Evolutionary conservation across 2,797 vertebrate species (phyloP).

Genomic region (Phataginus tetradactyla): DNA sequence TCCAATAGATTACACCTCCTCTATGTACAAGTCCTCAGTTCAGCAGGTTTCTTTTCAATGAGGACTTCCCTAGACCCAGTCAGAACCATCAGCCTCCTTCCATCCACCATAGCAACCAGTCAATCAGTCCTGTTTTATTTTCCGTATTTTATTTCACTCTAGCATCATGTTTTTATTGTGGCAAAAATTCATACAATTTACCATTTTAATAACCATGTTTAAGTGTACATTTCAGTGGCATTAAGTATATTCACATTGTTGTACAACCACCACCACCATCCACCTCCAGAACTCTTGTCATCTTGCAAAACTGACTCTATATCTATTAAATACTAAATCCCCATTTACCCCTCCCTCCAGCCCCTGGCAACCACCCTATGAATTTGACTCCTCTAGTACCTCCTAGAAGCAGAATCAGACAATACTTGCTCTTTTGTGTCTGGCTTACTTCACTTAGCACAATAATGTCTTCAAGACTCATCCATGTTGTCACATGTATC

Average conservation of each 20-base stretch:
- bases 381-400: background rate
- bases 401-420: background rate
- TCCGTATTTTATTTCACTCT: background rate
- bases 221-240: background rate
- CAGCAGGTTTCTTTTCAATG: background rate
- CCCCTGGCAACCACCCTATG: background rate
- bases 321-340: background rate
- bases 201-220: conserved; percentile 9
- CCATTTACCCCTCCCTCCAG: too few species aligned
- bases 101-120: background rate
- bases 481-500: background rate
- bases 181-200: background rate
- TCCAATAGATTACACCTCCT: background rate
- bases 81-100: background rate
- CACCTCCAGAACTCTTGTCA: background rate
- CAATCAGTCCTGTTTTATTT: background rate
- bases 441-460: background rate
- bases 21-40: background rate
- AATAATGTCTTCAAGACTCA: background rate
- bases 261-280: background rate
- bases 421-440: background rate
- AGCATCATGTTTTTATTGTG: background rate
- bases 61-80: background rate
- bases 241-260: background rate
- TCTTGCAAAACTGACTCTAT: background rate